Evolutionary conservation across 2,113 vertebrate genomes (phyloP).

Genomic region (Bostrychus sinensis): DNA sequence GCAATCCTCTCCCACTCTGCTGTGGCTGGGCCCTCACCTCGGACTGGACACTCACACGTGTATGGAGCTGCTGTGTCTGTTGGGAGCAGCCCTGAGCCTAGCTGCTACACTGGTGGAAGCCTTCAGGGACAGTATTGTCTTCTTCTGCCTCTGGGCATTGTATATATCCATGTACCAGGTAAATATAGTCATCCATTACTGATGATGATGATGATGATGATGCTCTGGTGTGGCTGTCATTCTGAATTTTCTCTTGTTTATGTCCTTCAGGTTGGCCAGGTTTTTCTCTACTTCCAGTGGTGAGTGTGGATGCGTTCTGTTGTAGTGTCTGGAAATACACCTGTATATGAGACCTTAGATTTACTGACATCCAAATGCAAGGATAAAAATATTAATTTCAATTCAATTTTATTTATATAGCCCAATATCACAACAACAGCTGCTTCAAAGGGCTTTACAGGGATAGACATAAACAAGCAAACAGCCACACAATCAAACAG

Average conservation of each 20-base stretch:
- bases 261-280: conserved; percentile 89
- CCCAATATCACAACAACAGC: too few species aligned
- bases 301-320: conserved; percentile 79
- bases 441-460: too few species aligned
- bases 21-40: conserved; percentile 86
- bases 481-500: too few species aligned
- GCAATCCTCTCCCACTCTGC: conserved; percentile 83
- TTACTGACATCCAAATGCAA: background rate
- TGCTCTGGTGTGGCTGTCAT: background rate
- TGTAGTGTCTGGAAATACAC: too few species aligned
- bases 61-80: conserved; percentile 90
- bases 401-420: too few species aligned
- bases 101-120: conserved; percentile 74
- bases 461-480: too few species aligned
- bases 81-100: conserved; percentile 78
- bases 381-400: too few species aligned
- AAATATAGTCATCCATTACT: background rate
- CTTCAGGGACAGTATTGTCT: conserved; percentile 83
- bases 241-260: background rate
- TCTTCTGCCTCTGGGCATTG: conserved; percentile 83
- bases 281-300: conserved; percentile 98
- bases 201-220: accelerated
- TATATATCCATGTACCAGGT: conserved; percentile 91
- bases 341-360: too few species aligned
- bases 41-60: conserved; percentile 89